A percentile compares a stretch with the other conserved stretches of the same genome.
phyloP scores from a whole-genome alignment of 2,113 vertebrate genomes.

The Carollia perspicillata region DNA sequence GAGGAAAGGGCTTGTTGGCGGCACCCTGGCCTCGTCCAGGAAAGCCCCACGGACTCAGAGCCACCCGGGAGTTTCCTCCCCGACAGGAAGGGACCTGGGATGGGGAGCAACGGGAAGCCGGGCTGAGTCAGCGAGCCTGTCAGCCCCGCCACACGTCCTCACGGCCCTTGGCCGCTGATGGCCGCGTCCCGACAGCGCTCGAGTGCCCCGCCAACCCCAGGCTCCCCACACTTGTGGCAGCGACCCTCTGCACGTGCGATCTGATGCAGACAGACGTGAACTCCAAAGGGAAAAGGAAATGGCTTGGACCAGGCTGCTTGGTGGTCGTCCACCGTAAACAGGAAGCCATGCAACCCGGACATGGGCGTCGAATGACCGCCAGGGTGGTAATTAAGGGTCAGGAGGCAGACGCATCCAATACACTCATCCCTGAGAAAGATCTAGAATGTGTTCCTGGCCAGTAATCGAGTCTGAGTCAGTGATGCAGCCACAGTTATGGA shows the following conservation, averaged over 20 bases:
- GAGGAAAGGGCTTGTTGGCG: background rate
- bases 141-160: background rate
- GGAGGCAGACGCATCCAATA: fast-evolving
- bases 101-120: fast-evolving
- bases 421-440: background rate
- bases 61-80: fast-evolving
- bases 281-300: background rate
- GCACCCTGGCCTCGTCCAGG: fast-evolving
- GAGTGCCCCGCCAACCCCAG: background rate
- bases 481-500: fast-evolving
- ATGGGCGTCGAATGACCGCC: background rate
- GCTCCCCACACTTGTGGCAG: background rate
- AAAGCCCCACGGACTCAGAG: background rate
- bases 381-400: background rate
- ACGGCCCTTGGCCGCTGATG: fast-evolving
- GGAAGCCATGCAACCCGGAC: background rate
- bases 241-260: background rate
- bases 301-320: background rate
- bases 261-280: fast-evolving
- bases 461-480: fast-evolving
- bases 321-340: background rate
- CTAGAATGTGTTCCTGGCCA: background rate
- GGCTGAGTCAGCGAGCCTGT: background rate
- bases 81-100: background rate
- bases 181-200: fast-evolving